Conservation (phyloP, 1,140 invertebrate species). For the Hirudo medicinalis region DNA sequence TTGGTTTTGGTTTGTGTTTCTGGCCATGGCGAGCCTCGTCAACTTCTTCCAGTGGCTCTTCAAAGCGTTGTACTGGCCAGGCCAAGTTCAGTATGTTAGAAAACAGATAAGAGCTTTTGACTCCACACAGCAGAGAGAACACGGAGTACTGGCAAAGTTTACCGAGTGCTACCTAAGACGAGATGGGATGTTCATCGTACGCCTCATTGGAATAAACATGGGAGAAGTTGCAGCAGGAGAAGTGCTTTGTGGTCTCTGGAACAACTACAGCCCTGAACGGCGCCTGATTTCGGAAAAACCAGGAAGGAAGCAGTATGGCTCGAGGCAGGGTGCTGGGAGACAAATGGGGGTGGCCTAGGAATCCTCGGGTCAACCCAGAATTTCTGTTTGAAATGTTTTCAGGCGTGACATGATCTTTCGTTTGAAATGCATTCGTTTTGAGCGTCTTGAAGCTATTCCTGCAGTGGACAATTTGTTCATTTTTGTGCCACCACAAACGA, state of each 20-base stretch:
- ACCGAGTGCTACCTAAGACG: constrained; percentile 19
- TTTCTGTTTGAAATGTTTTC: too few relatives aligned
- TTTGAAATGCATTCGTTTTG: too few relatives aligned
- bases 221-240: constrained; percentile 22
- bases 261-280: constrained; percentile 18
- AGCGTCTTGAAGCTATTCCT: too few relatives aligned
- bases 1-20: constrained; percentile 48
- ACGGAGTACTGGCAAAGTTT: constrained; percentile 16
- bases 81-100: constrained; percentile 20
- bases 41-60: constrained; percentile 36
- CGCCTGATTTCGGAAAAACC: constrained; percentile 16
- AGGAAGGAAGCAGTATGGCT: not conserved
- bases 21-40: constrained; percentile 41
- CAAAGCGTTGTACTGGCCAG: constrained; percentile 19
- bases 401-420: too few relatives aligned
- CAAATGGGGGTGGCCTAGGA: too few relatives aligned
- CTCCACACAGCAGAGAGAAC: constrained; percentile 16
- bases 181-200: constrained; percentile 25
- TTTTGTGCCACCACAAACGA: too few relatives aligned
- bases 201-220: constrained; percentile 22
- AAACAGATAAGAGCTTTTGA: constrained; percentile 24
- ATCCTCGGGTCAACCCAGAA: too few relatives aligned
- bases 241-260: constrained; percentile 17
- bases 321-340: too few relatives aligned
- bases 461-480: too few relatives aligned